Base-by-base conservation (phyloP, 1,140 invertebrate species). In the Drosophila subpulchrella region DNA sequence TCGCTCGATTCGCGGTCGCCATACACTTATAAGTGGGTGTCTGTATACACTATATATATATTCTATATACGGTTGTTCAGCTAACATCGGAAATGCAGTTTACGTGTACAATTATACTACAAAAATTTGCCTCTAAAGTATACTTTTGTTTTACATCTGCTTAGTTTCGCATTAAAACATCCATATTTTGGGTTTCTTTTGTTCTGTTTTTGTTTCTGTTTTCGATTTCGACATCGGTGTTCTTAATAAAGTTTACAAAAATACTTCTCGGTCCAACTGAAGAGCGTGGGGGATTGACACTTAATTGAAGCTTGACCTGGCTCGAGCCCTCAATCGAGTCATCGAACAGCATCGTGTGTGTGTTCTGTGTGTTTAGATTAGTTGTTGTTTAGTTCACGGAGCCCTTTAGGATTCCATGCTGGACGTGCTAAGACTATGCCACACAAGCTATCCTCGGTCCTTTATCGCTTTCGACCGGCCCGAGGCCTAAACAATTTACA, bases 51-150 rank as follows among this genome's bases (percentile, higher is more conserved):
- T 48, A 42, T 47, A 10, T 51, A 10, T 51, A 63, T 32, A 50
- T 42, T 41, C 36, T 57, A 59, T 63, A 55, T 78, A 57, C 54
- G 68, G 61, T 56, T 56, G 47, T 81, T 75, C 59, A 74, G 65
- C 75, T 74, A 82, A 78, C 50, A 78, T 78, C 57, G 61, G 51
- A 81, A 81, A 81, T 74, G 74, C 74, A 74, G 60, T 82, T 63
- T 48, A 79, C 57, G 79, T 82, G 75, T 82, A 82, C 75, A 82
- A 82, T 67, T 82, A 72, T 73, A 59, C 79, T 82, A 82, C 68
- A 82, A 82, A 82, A 81, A 82, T 78, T 78, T 78, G 60, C 60
- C 59, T 81, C 74, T 78, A 81, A 79, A 77, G 78, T 81, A 80
- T 80, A 81, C 63, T 61, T 70, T 51, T 70, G 65, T 57, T 71